Conservation (phyloP, 2,113 vertebrate species). For the Ammodramus savannarum region DNA sequence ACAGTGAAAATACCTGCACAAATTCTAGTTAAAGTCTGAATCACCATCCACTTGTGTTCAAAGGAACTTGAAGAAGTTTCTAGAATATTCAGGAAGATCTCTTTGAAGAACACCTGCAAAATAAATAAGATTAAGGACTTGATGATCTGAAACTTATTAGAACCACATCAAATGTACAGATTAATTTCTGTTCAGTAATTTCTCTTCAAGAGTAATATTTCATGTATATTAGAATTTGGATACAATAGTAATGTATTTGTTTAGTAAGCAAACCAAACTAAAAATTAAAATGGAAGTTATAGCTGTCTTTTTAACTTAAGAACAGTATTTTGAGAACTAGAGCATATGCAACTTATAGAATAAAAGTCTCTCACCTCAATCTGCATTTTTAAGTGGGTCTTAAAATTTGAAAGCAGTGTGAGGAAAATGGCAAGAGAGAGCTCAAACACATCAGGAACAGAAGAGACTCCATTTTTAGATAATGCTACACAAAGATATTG, state of each 20-base stretch:
- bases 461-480: slow-evolving; percentile 96
- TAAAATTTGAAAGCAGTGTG: slow-evolving; percentile 94
- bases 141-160: neutral
- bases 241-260: neutral
- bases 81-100: slow-evolving; percentile 97
- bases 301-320: neutral
- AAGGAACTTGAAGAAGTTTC: slow-evolving; percentile 97
- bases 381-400: slow-evolving; percentile 98
- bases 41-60: slow-evolving; percentile 99
- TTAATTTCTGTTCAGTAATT: neutral
- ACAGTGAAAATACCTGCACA: slow-evolving; percentile 85
- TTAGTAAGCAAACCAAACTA: neutral
- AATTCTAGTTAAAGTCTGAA: slow-evolving; percentile 96
- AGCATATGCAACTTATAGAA: neutral
- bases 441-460: slow-evolving; percentile 96
- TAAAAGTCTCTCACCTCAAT: slow-evolving; percentile 84
- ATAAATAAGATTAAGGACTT: neutral
- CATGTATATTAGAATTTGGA: neutral
- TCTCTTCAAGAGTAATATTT: neutral
- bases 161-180: neutral
- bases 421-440: slow-evolving; percentile 98
- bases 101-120: slow-evolving; percentile 94
- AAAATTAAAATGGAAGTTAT: neutral
- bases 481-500: slow-evolving; percentile 96
- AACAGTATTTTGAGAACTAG: neutral